A percentile compares a stretch with the other conserved stretches of the same genome.
phyloP scores from a whole-genome alignment of 2,113 vertebrate species.

The Tachysurus fulvidraco region DNA sequence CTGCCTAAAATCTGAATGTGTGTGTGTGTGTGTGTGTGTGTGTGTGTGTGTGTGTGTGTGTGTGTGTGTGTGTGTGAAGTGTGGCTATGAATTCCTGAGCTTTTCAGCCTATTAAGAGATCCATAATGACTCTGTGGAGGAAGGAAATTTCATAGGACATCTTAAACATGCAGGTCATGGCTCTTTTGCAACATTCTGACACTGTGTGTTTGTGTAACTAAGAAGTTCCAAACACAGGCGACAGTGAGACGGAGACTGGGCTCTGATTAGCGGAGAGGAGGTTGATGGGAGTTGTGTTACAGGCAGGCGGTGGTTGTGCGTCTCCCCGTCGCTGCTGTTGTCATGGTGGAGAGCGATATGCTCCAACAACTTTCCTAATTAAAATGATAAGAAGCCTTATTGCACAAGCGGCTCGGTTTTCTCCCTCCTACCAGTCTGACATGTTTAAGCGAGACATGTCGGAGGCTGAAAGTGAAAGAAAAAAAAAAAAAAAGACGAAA shows the following conservation, averaged over 20 bases:
- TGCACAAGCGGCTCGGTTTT: slow-evolving; percentile 71
- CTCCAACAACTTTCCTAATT: slow-evolving; percentile 79
- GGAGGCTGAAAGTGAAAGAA: slow-evolving; percentile 54
- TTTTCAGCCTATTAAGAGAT: slow-evolving; percentile 38
- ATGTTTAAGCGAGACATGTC: slow-evolving; percentile 68
- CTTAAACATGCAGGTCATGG: slow-evolving; percentile 13
- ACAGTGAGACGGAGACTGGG: slow-evolving; percentile 61
- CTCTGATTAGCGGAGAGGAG: slow-evolving; percentile 65
- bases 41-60: slow-evolving; percentile 25
- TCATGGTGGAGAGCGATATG: slow-evolving; percentile 71
- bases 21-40: slow-evolving; percentile 19
- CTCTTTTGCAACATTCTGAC: neutral
- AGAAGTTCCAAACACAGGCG: slow-evolving; percentile 60
- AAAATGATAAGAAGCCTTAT: slow-evolving; percentile 81
- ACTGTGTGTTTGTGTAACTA: slow-evolving; percentile 49
- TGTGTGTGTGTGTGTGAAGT: slow-evolving; percentile 18
- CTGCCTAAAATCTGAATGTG: neutral
- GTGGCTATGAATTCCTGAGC: slow-evolving; percentile 18
- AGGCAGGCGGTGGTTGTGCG: slow-evolving; percentile 41
- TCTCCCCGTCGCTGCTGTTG: slow-evolving; percentile 62
- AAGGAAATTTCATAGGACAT: slow-evolving; percentile 37
- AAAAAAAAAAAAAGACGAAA: slow-evolving; percentile 43
- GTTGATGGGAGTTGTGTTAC: slow-evolving; percentile 68
- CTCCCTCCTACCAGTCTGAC: slow-evolving; percentile 43
- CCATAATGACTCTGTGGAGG: slow-evolving; percentile 26